A percentile compares a stretch with the other conserved stretches of the same genome.
Conservation (phyloP, 1,140 invertebrate species). For the Caenorhabditis brenneri region DNA sequence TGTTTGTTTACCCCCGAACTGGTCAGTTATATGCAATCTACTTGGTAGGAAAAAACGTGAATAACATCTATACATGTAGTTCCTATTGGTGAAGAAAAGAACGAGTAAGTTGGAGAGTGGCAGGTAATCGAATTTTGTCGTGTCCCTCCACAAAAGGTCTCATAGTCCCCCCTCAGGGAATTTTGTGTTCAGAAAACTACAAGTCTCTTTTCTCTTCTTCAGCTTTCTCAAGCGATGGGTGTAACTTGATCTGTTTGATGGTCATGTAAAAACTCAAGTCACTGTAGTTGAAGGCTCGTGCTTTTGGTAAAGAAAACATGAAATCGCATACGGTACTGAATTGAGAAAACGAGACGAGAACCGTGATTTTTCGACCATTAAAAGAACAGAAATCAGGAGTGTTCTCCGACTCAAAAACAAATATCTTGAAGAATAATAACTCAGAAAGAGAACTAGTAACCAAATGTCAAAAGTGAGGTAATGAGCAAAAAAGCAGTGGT, state of each 20-base stretch:
- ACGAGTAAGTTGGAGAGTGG: neutral
- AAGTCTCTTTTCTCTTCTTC: neutral
- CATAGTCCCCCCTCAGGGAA: neutral
- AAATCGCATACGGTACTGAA: slow-evolving; percentile 22
- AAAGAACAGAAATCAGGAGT: neutral
- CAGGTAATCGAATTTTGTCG: slow-evolving; percentile 32
- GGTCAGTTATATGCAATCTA: neutral
- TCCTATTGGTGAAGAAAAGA: neutral
- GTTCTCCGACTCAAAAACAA: no score
- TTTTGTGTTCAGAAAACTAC: slow-evolving; percentile 34
- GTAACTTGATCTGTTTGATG: slow-evolving; percentile 32
- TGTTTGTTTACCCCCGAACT: neutral
- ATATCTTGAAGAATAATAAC: no score
- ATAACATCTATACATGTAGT: slow-evolving; percentile 10
- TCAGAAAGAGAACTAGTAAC: no score
- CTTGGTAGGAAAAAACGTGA: slow-evolving; percentile 7
- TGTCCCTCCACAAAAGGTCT: neutral
- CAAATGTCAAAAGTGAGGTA: no score
- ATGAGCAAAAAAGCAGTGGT: no score
- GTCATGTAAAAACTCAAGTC: slow-evolving; percentile 26
- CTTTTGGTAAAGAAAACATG: neutral
- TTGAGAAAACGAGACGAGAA: neutral
- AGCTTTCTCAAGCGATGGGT: neutral
- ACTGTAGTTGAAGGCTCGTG: slow-evolving; percentile 26
- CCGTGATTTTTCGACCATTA: neutral